These are phyloP conservation scores for Sinotaia quadrata DNA, from an alignment of 2,888 invertebrate species.

Conservation along the genomic window DNA sequence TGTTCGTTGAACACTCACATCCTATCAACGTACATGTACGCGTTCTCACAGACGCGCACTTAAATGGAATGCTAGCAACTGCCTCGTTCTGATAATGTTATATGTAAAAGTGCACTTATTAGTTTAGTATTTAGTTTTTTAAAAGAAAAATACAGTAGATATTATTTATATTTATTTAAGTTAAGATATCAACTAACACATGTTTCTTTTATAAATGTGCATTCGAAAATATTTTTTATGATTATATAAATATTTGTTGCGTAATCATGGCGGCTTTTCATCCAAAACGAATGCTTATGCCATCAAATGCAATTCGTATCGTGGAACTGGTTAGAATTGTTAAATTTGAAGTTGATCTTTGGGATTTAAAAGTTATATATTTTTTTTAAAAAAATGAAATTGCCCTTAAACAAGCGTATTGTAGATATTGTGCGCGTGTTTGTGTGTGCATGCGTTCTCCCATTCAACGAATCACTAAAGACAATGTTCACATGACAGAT, in stretches of 20 bases:
- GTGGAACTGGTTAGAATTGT: conserved; percentile 30
- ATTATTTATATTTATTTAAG: background rate
- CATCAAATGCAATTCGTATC: conserved; percentile 34
- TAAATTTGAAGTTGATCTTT: no score
- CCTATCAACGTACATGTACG: no score
- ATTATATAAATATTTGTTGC: conserved; percentile 24
- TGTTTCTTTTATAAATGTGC: no score
- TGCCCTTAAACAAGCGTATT: no score
- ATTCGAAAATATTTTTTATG: background rate
- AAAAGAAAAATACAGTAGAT: background rate
- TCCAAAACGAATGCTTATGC: conserved; percentile 27
- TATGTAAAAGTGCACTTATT: conserved; percentile 4
- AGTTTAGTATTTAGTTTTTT: conserved; percentile 8
- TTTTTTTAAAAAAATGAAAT: no score
- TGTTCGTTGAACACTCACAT: background rate
- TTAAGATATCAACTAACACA: no score
- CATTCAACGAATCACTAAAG: no score
- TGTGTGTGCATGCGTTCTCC: no score
- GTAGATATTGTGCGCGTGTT: no score
- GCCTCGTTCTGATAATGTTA: conserved; percentile 10
- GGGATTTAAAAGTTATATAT: no score
- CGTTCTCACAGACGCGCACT: conserved; percentile 35
- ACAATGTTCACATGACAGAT: no score
- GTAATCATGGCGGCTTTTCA: conserved; percentile 35
- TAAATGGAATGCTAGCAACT: conserved; percentile 52